Evolutionary conservation across 2,797 vertebrate genomes (phyloP), one percentile per base, ranked within the genome.

Genomic region (Sebastiscus tertius): DNA sequence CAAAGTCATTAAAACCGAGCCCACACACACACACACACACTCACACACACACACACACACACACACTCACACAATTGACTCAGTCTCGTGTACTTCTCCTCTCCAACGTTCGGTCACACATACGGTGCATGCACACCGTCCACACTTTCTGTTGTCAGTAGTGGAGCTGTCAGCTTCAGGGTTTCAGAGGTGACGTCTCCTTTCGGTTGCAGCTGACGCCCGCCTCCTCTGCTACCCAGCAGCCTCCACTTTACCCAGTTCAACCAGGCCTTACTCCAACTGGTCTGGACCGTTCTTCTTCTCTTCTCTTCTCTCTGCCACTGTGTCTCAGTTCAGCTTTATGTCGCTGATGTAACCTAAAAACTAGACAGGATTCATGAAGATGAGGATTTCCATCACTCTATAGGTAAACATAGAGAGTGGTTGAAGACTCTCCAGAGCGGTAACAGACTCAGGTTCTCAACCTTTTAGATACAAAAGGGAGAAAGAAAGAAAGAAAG

Each of bases 181-280:
- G 71, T 73, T 54, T 64, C 58, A 67, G 36, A 31, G 33, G 62
- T 73, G 84, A 85, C n/a, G 46, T 77, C 65, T 75, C 79, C 86
- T 82, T 75, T 91, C 85, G 27, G 58, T 73, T 86, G 85, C 91
- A 94, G 92, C 92, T 94, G 90, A 90, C 84, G n/a, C 60, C 74
- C 49, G 2, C 74, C 63, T 70, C 67, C 29, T 52, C 55, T 11
- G 29, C n/a, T 36, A 52, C 77, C 66, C 49, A 49, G 31, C 63
- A 77, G 36, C n/a, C 42, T 59, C 42, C 63, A 65, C 56, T 78
- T 69, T 33, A 64, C 56, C 52, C 24, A 46, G 20, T 58, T 39
- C 36, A 55, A 5, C 39, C 26, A 11, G 36, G 3, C 6, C 11
- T n/a, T 2, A 8, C 34, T 46, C 34, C 8, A 20, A 16, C 52